Evolutionary conservation across 2,888 invertebrate species (phyloP), one percentile per base, ranked within the genome.

Genomic region (Gnatocerus cornutus): DNA sequence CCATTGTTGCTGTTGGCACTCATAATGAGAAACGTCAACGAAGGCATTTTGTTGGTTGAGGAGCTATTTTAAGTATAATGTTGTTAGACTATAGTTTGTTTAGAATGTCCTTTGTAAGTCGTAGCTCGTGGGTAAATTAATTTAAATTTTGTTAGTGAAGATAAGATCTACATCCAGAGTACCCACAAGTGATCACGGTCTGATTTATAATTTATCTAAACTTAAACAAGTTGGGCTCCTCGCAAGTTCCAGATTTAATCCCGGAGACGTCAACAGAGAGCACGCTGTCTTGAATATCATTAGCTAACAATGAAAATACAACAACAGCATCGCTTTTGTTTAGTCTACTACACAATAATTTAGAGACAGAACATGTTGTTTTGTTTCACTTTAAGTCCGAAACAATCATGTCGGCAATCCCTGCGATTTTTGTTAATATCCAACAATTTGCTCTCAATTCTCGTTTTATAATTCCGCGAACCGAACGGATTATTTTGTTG

Each of bases 191-290:
- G 69, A 73, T 74, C 73, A 73, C 68, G 73, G 69, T 55, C 73
- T 73, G 71, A 74, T 73, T 73, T 72, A 73, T 74, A 74, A 74
- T 74, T 74, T 73, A 74, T 74, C 71, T 73, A 67, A 73, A 71
- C 71, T 73, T 69, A 73, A 73, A 73, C 73, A 73, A 73, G 69
- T 73, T 71, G 33, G 56, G 71, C 52, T 56, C 33, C 66, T 37
- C 55, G 65, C 46, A 69, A 71, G 68, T 73, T 67, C 69, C 61
- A 37, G 65, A 61, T 71, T 71, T 73, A 73, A 73, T 70, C 71
- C 59, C 8, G 67, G 62, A 67, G 69, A 72, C 71, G 71, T 73
- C 68, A 63, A 63, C 68, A 52, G 69, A 67, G 50, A 67, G 64
- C 73, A 73, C 71, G 69, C 69, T 37, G 73, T 61, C 73, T 73